A percentile compares a stretch with the other conserved stretches of the same genome.
These are phyloP conservation scores for Sternotherus odoratus DNA, from an alignment of 2,797 vertebrate species.

Conservation along the genomic window DNA sequence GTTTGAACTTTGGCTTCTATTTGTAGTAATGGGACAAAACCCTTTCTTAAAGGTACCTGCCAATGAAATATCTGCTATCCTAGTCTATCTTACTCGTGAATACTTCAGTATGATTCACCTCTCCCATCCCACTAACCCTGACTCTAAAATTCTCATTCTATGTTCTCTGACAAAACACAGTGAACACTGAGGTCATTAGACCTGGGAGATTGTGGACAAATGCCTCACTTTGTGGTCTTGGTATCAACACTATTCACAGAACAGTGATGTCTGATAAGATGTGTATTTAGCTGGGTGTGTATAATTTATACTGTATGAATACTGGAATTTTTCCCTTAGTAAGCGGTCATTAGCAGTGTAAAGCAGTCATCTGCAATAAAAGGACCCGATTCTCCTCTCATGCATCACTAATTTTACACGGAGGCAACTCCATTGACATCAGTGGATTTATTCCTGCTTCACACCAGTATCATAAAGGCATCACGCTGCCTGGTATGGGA, in stretches of 20 bases:
- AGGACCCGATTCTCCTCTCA: not conserved
- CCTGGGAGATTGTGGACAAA: not conserved
- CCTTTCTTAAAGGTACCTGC: conserved; percentile 13
- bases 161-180: conserved; percentile 27
- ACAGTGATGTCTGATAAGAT: conserved; percentile 22
- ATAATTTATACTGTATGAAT: conserved; percentile 27
- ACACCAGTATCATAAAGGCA: not conserved
- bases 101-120: not conserved
- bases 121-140: not conserved
- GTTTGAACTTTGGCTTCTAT: not conserved
- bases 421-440: not conserved
- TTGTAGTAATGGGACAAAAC: not conserved
- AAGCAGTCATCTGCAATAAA: not conserved
- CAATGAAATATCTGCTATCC: not conserved
- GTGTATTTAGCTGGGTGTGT: accelerated
- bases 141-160: conserved; percentile 5
- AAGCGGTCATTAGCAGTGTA: not conserved
- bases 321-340: conserved; percentile 14
- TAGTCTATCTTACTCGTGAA: not conserved
- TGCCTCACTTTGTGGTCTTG: not conserved
- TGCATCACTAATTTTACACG: not conserved
- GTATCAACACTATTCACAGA: not conserved
- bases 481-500: too few relatives aligned
- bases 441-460: not conserved
- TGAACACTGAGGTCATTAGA: conserved; percentile 13